Conservation (phyloP, 1,140 invertebrate genomes). For the Mamestra configurata region DNA sequence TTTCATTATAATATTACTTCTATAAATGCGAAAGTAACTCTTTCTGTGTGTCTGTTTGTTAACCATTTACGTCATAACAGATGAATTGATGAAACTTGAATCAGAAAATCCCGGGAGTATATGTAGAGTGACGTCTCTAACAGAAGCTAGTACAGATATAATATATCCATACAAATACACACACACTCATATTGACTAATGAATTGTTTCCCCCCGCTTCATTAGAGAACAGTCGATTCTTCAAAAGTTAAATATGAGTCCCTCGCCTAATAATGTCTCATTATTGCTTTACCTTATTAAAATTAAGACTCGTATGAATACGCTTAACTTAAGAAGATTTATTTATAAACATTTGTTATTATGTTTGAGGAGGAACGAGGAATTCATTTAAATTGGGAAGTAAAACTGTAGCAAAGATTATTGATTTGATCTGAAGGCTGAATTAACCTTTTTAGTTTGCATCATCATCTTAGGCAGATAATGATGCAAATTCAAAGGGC, state of each 20-base stretch:
- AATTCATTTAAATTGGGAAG: background rate
- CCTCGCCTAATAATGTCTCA: constrained; percentile 82
- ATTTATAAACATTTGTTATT: constrained; percentile 30
- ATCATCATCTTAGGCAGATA: no score
- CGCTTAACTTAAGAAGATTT: constrained; percentile 45
- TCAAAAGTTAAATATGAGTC: constrained; percentile 82
- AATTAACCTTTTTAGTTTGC: no score
- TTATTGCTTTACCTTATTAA: constrained; percentile 82
- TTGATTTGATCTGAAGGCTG: no score
- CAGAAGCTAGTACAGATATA: background rate
- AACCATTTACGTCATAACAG: no score
- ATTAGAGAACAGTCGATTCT: constrained; percentile 78
- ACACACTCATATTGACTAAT: constrained; percentile 59
- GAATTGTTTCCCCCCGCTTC: constrained; percentile 69
- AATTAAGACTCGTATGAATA: constrained; percentile 64
- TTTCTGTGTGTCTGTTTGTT: no score
- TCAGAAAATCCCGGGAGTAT: no score
- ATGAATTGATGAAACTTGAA: no score
- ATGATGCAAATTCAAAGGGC: no score
- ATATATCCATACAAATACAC: background rate
- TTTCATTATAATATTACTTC: no score
- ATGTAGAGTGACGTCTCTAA: no score
- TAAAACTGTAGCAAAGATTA: no score
- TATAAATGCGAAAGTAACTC: no score
- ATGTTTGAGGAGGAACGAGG: background rate